A percentile compares a stretch with the other conserved stretches of the same genome.
Conservation (phyloP, 1,140 invertebrate genomes). For the Anastrepha ludens region DNA sequence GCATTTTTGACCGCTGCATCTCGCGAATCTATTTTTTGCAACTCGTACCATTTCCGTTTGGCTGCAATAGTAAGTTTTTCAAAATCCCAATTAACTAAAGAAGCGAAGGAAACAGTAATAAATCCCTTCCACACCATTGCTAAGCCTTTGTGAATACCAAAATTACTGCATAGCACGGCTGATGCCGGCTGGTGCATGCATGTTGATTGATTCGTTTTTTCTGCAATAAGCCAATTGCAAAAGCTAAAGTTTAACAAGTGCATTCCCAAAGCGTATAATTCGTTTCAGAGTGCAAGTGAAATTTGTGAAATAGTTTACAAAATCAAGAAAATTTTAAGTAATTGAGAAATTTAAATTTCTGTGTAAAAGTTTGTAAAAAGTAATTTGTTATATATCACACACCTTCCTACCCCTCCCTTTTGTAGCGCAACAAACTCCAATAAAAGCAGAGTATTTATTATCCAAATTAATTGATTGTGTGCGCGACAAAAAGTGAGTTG, state of each 20-base stretch:
- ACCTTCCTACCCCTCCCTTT: neutral
- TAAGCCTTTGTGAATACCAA: neutral
- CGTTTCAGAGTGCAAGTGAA: neutral
- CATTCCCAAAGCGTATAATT: neutral
- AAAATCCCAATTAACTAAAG: neutral
- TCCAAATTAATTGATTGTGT: neutral
- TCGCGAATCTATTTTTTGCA: slow-evolving; percentile 41
- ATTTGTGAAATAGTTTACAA: neutral
- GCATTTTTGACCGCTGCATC: slow-evolving; percentile 49
- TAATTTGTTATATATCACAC: neutral
- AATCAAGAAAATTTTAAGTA: neutral
- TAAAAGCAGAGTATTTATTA: slow-evolving; percentile 5
- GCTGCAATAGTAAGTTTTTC: neutral
- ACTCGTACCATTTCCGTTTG: slow-evolving; percentile 35
- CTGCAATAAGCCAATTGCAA: slow-evolving; percentile 10
- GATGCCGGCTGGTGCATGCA: slow-evolving; percentile 37
- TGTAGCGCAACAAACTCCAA: slow-evolving; percentile 45
- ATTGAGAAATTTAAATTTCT: slow-evolving; percentile 18
- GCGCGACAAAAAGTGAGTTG: neutral
- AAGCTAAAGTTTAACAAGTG: neutral
- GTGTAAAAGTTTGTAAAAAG: slow-evolving; percentile 1
- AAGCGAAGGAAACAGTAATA: neutral
- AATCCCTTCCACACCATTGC: neutral
- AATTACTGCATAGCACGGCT: neutral
- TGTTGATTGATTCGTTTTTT: slow-evolving; percentile 33